Base-by-base conservation (phyloP, 64 coral and sea anemone genomes). In the Anthopleura sola region DNA sequence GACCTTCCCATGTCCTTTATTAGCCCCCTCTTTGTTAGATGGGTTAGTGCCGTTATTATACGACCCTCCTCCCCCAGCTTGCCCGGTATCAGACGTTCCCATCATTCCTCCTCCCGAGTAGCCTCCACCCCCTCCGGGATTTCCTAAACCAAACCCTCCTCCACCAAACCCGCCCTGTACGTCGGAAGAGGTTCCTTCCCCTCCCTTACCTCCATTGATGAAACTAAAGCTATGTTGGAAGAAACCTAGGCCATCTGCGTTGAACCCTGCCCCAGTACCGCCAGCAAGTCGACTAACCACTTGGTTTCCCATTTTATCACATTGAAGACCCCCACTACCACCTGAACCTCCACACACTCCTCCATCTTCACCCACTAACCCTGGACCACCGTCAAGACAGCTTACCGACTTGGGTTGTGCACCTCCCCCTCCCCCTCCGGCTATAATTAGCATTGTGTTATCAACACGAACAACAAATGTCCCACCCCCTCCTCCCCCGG, bases 371-470 rank as follows among this genome's bases (percentile, higher is more conserved):
- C 85, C 91, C 19, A 76, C 86, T 81, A 92, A 85, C 80, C 93
- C 93, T 0, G 93, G 90, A 49, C 90, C 92, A 10, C 88, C 88
- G n/a, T 90, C 84, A 23, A 78, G 86, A 26, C 88, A 88, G 5
- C 44, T 74, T 48, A 24, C 16, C 60, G n/a, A 26, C 46, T 20
- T 48, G 20, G 68, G 17, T 40, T 64, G 28, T 18, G 80, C 86
- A 3, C 93, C 86, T 55, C 93, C 93, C 33, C 93, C 93, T 56
- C 93, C 93, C 40, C 93, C 93, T 53, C 93, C 93, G 28, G 93
- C 93, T 36, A 95, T 56, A 21, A 95, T 64, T 39, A 95, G 49
- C 36, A 89, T 89, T 17, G 85, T 88, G 49, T 95, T 83, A 62
- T 95, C 75, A 15, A 49, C 44, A 13, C 80, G 74, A 11, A 81